Conservation (phyloP, 2,888 invertebrate genomes). For the Sarcophaga variegata region DNA sequence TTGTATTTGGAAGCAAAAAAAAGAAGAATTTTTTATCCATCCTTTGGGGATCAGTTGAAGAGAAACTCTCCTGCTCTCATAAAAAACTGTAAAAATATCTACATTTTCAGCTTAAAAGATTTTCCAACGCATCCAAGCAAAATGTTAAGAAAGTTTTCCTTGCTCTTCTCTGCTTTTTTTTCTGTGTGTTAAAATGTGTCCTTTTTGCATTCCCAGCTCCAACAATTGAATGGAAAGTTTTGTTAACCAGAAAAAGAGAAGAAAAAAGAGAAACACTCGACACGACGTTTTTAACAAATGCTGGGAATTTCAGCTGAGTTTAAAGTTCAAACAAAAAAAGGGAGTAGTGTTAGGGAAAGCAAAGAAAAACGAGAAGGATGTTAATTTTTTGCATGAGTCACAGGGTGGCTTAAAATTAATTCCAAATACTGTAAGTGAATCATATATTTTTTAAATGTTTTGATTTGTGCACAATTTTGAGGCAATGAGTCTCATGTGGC, state of each 20-base stretch:
- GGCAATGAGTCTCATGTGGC: no score
- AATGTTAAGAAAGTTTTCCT: constrained; percentile 51
- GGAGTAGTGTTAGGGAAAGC: no score
- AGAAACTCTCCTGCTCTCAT: background rate
- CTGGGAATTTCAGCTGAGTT: constrained; percentile 53
- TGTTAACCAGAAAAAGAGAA: no score
- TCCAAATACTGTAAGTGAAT: no score
- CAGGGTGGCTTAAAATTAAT: background rate
- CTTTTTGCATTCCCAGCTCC: background rate
- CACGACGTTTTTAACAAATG: background rate
- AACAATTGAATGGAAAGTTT: background rate
- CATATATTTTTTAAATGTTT: no score
- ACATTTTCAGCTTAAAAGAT: constrained; percentile 46
- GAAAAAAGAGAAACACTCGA: no score
- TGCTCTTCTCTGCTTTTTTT: background rate
- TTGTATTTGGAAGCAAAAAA: background rate
- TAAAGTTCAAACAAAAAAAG: constrained; percentile 5
- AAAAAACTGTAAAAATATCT: constrained; percentile 21
- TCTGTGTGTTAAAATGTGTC: background rate
- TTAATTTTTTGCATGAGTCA: constrained; percentile 18
- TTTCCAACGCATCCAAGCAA: constrained; percentile 57
- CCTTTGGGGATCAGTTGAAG: constrained; percentile 38
- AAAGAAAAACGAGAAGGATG: constrained; percentile 38
- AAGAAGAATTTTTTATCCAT: constrained; percentile 30
- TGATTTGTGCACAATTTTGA: no score